Evolutionary conservation across 2,113 vertebrate species (phyloP).

Genomic region (Phyllostomus discolor): DNA sequence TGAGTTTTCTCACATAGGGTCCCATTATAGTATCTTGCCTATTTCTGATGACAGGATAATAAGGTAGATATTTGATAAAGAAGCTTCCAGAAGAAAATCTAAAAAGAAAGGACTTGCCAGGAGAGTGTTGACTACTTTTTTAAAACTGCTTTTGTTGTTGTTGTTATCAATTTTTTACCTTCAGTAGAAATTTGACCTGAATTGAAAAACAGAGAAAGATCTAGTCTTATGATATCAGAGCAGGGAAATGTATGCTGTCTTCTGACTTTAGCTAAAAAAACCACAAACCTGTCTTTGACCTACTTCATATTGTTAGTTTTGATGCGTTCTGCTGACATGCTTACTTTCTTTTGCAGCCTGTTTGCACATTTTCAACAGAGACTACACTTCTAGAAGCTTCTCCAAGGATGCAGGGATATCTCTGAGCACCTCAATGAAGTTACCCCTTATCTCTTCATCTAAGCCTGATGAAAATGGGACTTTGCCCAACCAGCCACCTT

Average conservation of each 20-base stretch:
- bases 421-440: not conserved
- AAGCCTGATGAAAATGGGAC: not conserved
- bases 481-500: not conserved
- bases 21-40: not conserved
- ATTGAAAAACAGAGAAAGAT: not conserved
- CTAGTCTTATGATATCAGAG: not conserved
- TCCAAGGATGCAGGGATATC: not conserved
- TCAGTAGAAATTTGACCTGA: not conserved
- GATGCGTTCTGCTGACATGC: not conserved
- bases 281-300: not conserved
- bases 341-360: constrained; percentile 28
- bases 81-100: constrained; percentile 14
- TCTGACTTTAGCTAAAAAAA: not conserved
- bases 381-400: not conserved
- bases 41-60: not conserved
- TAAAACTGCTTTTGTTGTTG: not conserved
- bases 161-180: not conserved
- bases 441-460: not conserved
- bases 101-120: not conserved
- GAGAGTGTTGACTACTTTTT: not conserved
- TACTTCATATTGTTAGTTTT: constrained; percentile 37
- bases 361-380: constrained; percentile 13
- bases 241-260: not conserved
- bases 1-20: not conserved
- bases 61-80: constrained; percentile 1